Conservation (phyloP, 2,113 vertebrate genomes). For the Oceanodroma tethys region DNA sequence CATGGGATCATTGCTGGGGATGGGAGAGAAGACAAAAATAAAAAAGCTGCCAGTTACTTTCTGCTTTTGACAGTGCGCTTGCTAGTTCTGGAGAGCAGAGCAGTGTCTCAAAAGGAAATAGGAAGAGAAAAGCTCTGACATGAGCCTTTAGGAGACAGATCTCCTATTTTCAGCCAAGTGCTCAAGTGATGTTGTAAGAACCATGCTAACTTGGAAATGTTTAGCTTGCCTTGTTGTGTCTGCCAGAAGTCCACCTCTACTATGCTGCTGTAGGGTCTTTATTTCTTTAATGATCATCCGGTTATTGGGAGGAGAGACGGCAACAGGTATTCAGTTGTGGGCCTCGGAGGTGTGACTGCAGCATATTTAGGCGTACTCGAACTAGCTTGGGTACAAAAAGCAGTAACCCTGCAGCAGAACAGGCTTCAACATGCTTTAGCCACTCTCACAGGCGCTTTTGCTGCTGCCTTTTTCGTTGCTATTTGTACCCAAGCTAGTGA, state of each 20-base stretch:
- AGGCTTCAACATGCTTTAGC: neutral
- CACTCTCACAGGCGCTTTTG: fast-evolving
- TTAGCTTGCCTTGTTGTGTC: neutral
- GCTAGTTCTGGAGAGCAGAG: neutral
- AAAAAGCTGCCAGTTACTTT: neutral
- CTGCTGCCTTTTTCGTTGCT: neutral
- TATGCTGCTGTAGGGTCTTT: fast-evolving
- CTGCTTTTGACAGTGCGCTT: neutral
- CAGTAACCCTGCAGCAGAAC: neutral
- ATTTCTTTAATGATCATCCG: neutral
- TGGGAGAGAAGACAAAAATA: neutral
- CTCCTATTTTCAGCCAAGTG: neutral
- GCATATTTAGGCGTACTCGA: fast-evolving
- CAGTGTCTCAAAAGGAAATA: neutral
- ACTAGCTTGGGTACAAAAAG: neutral
- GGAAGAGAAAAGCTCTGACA: neutral
- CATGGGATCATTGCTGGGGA: neutral
- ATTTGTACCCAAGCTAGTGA: neutral
- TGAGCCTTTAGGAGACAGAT: neutral
- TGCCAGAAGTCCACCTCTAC: neutral
- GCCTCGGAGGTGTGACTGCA: neutral
- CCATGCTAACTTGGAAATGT: fast-evolving
- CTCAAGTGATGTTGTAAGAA: neutral
- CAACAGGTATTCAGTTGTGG: neutral
- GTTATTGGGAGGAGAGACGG: fast-evolving